Evolutionary conservation across 2,797 vertebrate species (phyloP), one percentile per base, ranked within the genome.

Genomic region (Netta rufina): DNA sequence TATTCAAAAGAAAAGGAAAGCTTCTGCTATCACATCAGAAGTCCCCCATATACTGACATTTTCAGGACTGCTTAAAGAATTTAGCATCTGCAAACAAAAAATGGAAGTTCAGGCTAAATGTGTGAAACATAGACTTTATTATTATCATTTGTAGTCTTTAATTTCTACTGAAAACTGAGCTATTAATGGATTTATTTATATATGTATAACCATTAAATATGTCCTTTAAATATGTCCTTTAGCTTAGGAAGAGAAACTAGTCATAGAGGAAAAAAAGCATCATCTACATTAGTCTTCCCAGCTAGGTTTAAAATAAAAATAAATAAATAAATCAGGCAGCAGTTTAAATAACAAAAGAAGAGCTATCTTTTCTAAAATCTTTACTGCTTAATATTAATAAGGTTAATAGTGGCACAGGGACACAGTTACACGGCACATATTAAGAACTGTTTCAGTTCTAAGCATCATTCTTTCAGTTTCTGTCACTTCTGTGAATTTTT

Each of bases 401-500:
- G 15, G 25, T 60, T 47, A 75, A 58, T 47, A 75, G 74, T 5
- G 1, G 19, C 24, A n/a, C 2, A 32, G 45, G 53, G 45, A 89
- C 88, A 82, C 13, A 91, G 70, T 58, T 22, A 36, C 0, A 0
- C 22, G 5, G 36, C 11, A 38, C 16, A 8, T 13, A 28, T 24
- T 77, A 83, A 60, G 60, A 70, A 15, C 1, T 1, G 5, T 58
- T 90, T 79, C n/a, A 28, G 9, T n/a, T 61, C 27, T 53, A 45
- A 71, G 30, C 33, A 65, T 67, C 16, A 49, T 83, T 94, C 11
- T 81, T 56, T 81, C 57, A 39, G 43, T 89, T 36, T 84, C 12
- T 41, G 36, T 47, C 53, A 67, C 25, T 60, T 11, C 20, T 51
- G 49, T 51, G 24, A 51, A 8, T 51, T 51, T 28, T 43, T 43